Evolutionary conservation across 2,888 invertebrate genomes (phyloP).

Genomic region (Coleophora flavipennella): DNA sequence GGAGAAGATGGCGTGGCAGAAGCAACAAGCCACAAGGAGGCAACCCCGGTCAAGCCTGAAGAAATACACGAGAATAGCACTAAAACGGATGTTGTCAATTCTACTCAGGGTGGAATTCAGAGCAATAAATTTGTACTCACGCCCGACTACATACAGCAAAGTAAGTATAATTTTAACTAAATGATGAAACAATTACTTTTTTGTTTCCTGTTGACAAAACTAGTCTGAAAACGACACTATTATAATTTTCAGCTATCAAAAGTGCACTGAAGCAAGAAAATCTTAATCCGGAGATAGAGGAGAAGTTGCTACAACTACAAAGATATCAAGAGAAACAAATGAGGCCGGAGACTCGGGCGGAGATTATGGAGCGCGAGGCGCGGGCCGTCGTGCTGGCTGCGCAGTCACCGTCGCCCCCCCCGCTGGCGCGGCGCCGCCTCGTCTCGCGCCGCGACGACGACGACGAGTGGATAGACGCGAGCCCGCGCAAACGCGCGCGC

Average conservation of each 20-base stretch:
- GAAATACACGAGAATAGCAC: conserved; percentile 52
- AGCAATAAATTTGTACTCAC: conserved; percentile 85
- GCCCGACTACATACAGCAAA: conserved; percentile 94
- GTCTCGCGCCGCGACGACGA: conserved; percentile 47
- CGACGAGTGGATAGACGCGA: conserved; percentile 58
- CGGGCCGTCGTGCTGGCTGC: conserved; percentile 25
- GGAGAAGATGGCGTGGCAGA: conserved; percentile 60
- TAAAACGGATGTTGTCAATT: conserved; percentile 54
- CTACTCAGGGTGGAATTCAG: conserved; percentile 35
- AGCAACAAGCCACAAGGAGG: conserved; percentile 50
- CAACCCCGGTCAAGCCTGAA: conserved; percentile 51
- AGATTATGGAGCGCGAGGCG: conserved; percentile 46
- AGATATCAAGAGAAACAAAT: conserved; percentile 86
- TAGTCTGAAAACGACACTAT: too few relatives aligned
- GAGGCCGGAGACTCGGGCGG: conserved; percentile 66
- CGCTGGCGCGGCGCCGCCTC: conserved; percentile 40
- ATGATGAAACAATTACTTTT: too few relatives aligned
- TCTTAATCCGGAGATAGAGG: conserved; percentile 92
- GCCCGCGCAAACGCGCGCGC: conserved; percentile 44
- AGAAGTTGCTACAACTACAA: conserved; percentile 90
- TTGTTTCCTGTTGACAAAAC: too few relatives aligned
- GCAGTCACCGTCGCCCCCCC: conserved; percentile 28
- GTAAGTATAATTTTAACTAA: conserved; percentile 70
- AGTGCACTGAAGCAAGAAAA: conserved; percentile 94
- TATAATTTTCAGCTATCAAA: conserved; percentile 87